phyloP scores from a whole-genome alignment of 2,888 invertebrate genomes.

The Anorthoa munda region DNA sequence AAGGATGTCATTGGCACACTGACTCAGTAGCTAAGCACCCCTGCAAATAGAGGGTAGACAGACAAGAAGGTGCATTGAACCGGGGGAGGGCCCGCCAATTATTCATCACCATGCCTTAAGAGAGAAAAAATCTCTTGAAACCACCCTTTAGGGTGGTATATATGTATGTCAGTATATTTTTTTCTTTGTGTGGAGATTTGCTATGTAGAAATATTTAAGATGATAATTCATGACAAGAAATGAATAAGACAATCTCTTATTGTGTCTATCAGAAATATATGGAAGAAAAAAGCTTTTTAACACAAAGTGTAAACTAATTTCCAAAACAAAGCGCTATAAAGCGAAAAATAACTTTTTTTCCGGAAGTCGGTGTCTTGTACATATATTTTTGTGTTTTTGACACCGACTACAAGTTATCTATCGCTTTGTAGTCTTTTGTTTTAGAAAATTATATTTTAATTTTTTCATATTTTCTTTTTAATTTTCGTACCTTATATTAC shows the following conservation, averaged over 20 bases:
- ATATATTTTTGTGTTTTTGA: too few relatives aligned
- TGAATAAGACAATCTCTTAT: background rate
- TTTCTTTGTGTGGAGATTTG: slow-evolving; percentile 15
- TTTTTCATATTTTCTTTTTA: too few relatives aligned
- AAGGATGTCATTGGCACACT: slow-evolving; percentile 76
- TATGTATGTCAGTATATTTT: slow-evolving; percentile 25
- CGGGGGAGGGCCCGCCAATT: slow-evolving; percentile 75
- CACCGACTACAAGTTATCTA: too few relatives aligned
- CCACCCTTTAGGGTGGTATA: slow-evolving; percentile 61
- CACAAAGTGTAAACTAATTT: background rate
- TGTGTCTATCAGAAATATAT: background rate
- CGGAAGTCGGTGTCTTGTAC: too few relatives aligned
- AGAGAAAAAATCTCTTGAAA: slow-evolving; percentile 72
- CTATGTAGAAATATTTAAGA: background rate
- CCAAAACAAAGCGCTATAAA: background rate
- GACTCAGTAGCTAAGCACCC: slow-evolving; percentile 70
- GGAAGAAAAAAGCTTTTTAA: too few relatives aligned
- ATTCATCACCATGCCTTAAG: slow-evolving; percentile 78
- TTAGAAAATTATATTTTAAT: too few relatives aligned
- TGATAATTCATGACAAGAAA: background rate
- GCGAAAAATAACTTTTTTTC: too few relatives aligned
- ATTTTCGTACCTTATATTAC: too few relatives aligned
- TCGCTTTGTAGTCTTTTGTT: too few relatives aligned
- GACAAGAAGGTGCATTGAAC: slow-evolving; percentile 76
- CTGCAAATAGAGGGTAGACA: slow-evolving; percentile 65